Evolutionary conservation across 2,113 vertebrate species (phyloP), one percentile per base, ranked within the genome.

Genomic region (Taxidea taxus): DNA sequence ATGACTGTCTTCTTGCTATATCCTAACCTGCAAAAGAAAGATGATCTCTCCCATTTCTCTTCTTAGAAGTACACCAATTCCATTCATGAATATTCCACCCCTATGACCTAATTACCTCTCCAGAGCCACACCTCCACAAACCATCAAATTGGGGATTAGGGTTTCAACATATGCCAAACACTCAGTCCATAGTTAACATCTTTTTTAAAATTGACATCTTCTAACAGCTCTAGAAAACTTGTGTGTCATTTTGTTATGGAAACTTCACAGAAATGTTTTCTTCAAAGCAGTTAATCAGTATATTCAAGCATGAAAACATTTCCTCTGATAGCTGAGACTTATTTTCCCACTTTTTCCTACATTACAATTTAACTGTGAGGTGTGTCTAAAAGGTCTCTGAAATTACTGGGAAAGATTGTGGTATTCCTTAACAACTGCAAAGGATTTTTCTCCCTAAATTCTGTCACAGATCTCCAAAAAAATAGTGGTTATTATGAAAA

Each of bases 391-490:
- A 87, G 6, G 7, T 91, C 84, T 95, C 85, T 31, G 54, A 96
- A 95, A 92, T 84, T 66, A 93, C 78, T 93, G 68, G 44, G 47
- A 83, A 97, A 92, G 44, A 78, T 25, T 94, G 44, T 74, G n/a
- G 44, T 37, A 42, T 74, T 82, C 58, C 25, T 91, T 95, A 92
- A 58, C 49, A 44, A 82, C 9, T 27, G n/a, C 44, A 87, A 93
- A 91, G 14, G 23, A 89, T 51, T 95, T 97, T 96, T 49, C 54
- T 80, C 11, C 51, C 44, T 8, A 91, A 94, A 94, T 42, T 60
- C n/a, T 96, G 64, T 88, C 77, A 91, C 39, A 90, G 81, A 66
- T 94, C 18, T 96, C 72, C 54, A 85, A 97, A 93, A 47, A 75
- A 74, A 84, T 83, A 60, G 21, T 3, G n/a, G 39, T 62, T 84